These are phyloP conservation scores for Anguilla anguilla DNA, from an alignment of 2,797 vertebrate species.

Conservation along the genomic window DNA sequence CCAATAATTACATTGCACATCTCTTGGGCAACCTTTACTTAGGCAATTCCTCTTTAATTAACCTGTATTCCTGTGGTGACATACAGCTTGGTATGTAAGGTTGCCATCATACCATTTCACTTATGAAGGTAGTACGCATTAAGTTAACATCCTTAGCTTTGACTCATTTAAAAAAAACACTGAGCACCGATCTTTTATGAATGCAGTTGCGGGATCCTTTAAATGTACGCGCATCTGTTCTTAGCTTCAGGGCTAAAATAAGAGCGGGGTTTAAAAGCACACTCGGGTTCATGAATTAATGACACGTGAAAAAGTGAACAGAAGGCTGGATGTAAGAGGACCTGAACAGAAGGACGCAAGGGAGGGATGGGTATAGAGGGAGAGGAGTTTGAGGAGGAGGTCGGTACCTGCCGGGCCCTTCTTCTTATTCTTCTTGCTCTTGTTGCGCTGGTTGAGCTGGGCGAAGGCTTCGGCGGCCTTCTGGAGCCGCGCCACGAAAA, in stretches of 20 bases:
- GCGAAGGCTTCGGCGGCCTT: slow-evolving; percentile 92
- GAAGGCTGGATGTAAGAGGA: neutral
- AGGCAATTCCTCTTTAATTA: neutral
- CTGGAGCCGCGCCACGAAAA: slow-evolving; percentile 89
- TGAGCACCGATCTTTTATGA: neutral
- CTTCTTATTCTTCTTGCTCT: slow-evolving; percentile 94
- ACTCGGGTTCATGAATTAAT: neutral
- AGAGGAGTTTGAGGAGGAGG: neutral
- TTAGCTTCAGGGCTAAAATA: neutral
- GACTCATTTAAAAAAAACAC: neutral
- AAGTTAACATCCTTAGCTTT: neutral
- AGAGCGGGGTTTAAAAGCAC: neutral
- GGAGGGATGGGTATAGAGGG: neutral
- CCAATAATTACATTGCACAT: slow-evolving; percentile 3
- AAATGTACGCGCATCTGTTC: neutral
- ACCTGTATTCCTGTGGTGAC: too few species aligned
- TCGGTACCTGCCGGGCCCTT: slow-evolving; percentile 89
- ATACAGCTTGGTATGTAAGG: neutral
- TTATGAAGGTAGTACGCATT: neutral
- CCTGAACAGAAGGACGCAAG: neutral
- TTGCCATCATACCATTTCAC: neutral
- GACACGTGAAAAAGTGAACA: neutral
- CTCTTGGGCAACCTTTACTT: neutral
- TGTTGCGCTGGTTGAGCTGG: slow-evolving; percentile 94
- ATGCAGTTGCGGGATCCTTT: neutral